These are phyloP conservation scores for Teinopalpus imperialis DNA, from an alignment of 2,888 invertebrate species.

Conservation along the genomic window DNA sequence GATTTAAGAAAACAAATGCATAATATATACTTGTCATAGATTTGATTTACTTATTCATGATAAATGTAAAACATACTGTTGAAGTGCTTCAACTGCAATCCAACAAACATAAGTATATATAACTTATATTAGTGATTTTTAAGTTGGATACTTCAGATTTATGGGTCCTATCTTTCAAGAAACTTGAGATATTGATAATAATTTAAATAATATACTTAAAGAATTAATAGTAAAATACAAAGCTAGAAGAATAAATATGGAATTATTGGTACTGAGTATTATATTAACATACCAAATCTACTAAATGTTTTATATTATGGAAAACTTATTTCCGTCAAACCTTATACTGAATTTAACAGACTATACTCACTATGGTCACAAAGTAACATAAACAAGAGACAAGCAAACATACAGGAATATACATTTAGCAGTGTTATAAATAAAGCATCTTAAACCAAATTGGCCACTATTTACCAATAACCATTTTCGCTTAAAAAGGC, in stretches of 20 bases:
- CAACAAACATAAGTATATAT: no score
- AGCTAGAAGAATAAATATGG: conserved; percentile 16
- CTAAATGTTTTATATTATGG: conserved; percentile 1
- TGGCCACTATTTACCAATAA: not conserved
- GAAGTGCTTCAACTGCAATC: no score
- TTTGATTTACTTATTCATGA: no score
- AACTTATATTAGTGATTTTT: no score
- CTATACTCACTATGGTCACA: not conserved
- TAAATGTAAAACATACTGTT: no score
- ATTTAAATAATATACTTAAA: no score
- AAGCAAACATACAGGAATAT: conserved; percentile 7
- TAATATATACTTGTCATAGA: no score
- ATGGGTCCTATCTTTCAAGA: no score
- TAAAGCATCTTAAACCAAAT: conserved; percentile 7
- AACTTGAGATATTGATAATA: no score
- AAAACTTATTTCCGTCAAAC: not conserved
- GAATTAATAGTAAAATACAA: conserved; percentile 8
- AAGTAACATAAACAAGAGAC: conserved; percentile 8
- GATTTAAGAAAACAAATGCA: no score
- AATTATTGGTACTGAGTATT: conserved; percentile 23
- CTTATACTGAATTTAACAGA: not conserved
- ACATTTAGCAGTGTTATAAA: conserved; percentile 6
- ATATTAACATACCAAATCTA: conserved; percentile 5
- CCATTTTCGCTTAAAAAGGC: conserved; percentile 5
- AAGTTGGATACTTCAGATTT: no score